These are phyloP conservation scores for Melospiza georgiana DNA, from an alignment of 2,113 vertebrate genomes.

Conservation along the genomic window DNA sequence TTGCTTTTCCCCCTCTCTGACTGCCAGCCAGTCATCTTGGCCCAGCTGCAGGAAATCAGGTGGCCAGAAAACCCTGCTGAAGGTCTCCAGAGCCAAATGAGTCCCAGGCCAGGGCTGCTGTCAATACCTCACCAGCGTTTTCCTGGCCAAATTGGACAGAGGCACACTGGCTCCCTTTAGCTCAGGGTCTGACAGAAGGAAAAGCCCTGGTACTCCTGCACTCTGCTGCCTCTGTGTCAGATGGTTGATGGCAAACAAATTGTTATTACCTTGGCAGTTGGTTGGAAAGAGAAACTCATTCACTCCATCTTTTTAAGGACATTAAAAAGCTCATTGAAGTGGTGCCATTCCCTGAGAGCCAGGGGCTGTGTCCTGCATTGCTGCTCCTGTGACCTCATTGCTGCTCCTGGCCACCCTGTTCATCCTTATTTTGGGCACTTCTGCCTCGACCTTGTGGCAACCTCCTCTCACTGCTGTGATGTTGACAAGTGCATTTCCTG, in stretches of 20 bases:
- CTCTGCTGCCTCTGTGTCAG: not conserved
- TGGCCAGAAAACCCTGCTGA: not conserved
- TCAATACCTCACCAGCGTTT: not conserved
- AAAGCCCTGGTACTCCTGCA: not conserved
- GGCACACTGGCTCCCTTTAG: not conserved
- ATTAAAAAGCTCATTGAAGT: not conserved
- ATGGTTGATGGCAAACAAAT: slow-evolving; percentile 6
- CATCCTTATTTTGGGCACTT: not conserved
- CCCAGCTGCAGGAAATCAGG: not conserved
- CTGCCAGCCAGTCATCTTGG: not conserved
- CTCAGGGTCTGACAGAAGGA: slow-evolving; percentile 1
- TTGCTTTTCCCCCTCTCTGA: not conserved
- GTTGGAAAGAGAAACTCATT: not conserved
- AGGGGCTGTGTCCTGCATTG: not conserved
- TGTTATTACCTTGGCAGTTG: slow-evolving; percentile 14
- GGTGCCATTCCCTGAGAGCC: not conserved
- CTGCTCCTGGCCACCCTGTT: not conserved
- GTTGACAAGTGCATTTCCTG: not conserved
- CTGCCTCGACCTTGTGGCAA: not conserved
- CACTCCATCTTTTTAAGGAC: not conserved
- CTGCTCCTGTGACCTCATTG: not conserved
- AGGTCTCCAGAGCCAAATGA: not conserved
- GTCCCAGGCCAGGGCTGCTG: not conserved
- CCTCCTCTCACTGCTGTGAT: not conserved
- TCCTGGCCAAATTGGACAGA: not conserved